Evolutionary conservation across 2,797 vertebrate genomes (phyloP), one percentile per base, ranked within the genome.

Genomic region (Cirrhinus mrigala): DNA sequence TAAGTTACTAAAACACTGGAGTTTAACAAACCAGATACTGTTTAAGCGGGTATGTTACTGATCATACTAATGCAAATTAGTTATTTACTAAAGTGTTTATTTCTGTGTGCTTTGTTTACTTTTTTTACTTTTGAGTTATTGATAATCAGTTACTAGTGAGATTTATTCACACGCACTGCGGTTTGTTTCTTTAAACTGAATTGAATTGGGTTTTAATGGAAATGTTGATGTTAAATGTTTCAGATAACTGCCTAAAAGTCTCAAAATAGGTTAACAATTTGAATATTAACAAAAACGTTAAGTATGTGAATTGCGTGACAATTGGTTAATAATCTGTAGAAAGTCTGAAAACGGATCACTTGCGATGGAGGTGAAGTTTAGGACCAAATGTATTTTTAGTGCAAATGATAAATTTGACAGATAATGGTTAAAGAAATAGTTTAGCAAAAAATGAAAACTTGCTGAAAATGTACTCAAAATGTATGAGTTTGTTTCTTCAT

Each of bases 1-100:
- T 69, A 84, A 76, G 22, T 29, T 80, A 81, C 71, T 79, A 52
- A 33, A 88, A 81, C 79, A 86, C 87, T 88, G 81, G 82, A 56
- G n/a, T 78, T 83, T 81, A 68, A 24, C 24, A 3, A 73, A 66
- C 77, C 60, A 79, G 50, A 86, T 48, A 10, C 81, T 80, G 83
- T 80, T 2, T 40, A 80, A 81, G 87, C 76, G 22, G 85, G 79
- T 86, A 83, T 84, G 84, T 64, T 8, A 80, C 73, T 85, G 80
- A 87, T 64, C n/a, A 64, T 79, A 87, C 87, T 89, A 85, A 88
- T 54, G 24, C 40, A 1, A 75, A 70, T 54, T n/a, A 78, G 81
- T 68, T 73, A 62, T 71, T 80, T 84, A 54, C 60, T 82, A 44
- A 66, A 40, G 40, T 44, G 15, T 74, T 81, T 66, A 18, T 54